Evolutionary conservation across 2,888 invertebrate species (phyloP).

Genomic region (Synanthedon formicaeformis): DNA sequence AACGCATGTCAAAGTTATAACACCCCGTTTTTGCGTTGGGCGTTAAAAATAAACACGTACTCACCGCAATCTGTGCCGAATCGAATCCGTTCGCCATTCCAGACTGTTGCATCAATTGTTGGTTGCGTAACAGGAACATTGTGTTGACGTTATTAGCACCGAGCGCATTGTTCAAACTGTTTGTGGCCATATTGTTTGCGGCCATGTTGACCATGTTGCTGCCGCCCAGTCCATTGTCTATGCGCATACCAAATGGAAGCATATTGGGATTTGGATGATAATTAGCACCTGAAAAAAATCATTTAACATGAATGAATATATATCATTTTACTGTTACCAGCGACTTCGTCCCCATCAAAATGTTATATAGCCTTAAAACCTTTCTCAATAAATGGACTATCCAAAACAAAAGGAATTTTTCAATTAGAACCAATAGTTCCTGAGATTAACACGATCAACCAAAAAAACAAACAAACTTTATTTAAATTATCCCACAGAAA

Average conservation of each 20-base stretch:
- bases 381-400: too few species aligned
- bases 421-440: too few species aligned
- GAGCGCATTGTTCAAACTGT: neutral
- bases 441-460: too few species aligned
- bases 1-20: too few species aligned
- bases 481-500: too few species aligned
- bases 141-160: neutral
- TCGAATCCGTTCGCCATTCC: conserved; percentile 54
- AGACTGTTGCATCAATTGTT: conserved; percentile 30
- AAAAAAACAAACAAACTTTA: too few species aligned
- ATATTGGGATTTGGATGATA: conserved; percentile 60
- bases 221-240: conserved; percentile 37
- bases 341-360: too few species aligned
- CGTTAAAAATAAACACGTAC: conserved; percentile 11
- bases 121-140: conserved; percentile 27
- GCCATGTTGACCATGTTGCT: conserved; percentile 11
- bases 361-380: too few species aligned
- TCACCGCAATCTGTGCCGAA: conserved; percentile 41
- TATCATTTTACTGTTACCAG: too few species aligned
- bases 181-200: conserved; percentile 7
- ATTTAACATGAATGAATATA: too few species aligned
- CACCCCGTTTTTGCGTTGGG: too few species aligned
- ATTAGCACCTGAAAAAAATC: conserved; percentile 55
- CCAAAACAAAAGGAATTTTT: too few species aligned
- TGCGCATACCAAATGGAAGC: conserved; percentile 65